Percentiles rank a stretch among this genome's conserved stretches.
These are phyloP conservation scores for Rhopalosiphum nymphaeae DNA, from an alignment of 2,888 invertebrate genomes.

Conservation along the genomic window DNA sequence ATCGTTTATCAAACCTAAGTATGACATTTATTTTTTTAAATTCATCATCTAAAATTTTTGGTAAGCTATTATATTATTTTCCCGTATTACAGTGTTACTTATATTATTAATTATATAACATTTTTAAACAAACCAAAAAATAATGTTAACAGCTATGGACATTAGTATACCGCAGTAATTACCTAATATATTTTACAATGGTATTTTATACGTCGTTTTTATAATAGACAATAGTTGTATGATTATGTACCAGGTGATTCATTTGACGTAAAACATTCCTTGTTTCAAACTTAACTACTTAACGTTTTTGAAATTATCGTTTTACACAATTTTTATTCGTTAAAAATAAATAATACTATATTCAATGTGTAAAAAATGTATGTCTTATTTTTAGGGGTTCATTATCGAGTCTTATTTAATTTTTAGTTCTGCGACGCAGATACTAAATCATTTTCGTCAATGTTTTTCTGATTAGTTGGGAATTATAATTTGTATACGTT, in stretches of 20 bases:
- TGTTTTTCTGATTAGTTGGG: too few species aligned
- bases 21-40: not conserved
- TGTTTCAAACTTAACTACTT: not conserved
- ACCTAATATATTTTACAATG: not conserved
- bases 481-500: too few species aligned
- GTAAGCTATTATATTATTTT: not conserved
- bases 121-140: too few species aligned
- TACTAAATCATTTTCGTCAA: too few species aligned
- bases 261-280: not conserved
- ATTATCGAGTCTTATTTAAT: too few species aligned
- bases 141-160: too few species aligned
- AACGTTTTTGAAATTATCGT: not conserved
- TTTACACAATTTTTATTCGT: not conserved
- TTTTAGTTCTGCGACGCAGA: too few species aligned
- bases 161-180: not conserved
- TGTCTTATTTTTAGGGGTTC: too few species aligned
- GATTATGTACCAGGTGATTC: not conserved
- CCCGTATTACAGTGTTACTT: not conserved
- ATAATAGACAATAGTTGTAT: not conserved
- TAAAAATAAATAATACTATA: too few species aligned
- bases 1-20: slow-evolving; percentile 74
- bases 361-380: too few species aligned
- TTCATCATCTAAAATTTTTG: not conserved
- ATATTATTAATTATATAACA: not conserved
- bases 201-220: not conserved